Percentiles rank a stretch among this genome's conserved stretches.
These are phyloP conservation scores for Philypnodon macrostomus DNA, from an alignment of 2,797 vertebrate genomes.

Conservation along the genomic window DNA sequence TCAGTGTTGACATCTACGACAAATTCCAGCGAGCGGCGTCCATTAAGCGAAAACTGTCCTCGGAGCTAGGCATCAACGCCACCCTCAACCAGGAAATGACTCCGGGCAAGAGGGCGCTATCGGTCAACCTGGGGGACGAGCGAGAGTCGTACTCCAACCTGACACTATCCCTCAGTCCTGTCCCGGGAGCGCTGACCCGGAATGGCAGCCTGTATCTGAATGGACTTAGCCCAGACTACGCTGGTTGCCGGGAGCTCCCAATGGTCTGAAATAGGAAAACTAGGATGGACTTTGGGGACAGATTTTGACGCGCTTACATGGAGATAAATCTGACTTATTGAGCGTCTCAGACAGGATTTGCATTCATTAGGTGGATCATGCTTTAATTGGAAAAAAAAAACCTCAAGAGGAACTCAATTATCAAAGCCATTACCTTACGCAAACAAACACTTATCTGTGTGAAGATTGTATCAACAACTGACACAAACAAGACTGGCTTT, in stretches of 20 bases:
- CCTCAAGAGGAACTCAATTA: constrained; percentile 12
- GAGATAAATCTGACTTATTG: constrained; percentile 25
- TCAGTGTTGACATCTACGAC: constrained; percentile 97
- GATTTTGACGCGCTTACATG: too few species aligned
- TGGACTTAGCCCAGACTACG: constrained; percentile 91
- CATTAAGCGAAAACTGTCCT: constrained; percentile 94
- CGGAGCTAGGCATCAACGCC: constrained; percentile 86
- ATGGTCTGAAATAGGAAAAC: constrained; percentile 82
- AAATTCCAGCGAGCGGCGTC: constrained; percentile 95
- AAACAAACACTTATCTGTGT: constrained; percentile 6
- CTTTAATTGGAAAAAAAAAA: constrained; percentile 15
- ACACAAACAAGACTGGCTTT: neutral
- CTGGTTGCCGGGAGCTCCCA: constrained; percentile 83
- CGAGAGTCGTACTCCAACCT: constrained; percentile 82
- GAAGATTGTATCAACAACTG: constrained; percentile 5
- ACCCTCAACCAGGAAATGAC: constrained; percentile 84
- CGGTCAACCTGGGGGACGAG: constrained; percentile 88
- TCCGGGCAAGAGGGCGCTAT: constrained; percentile 90
- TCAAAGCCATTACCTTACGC: constrained; percentile 6
- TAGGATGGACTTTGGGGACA: neutral
- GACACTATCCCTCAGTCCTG: constrained; percentile 73
- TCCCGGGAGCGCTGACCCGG: constrained; percentile 73
- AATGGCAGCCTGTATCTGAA: constrained; percentile 95
- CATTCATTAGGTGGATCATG: constrained; percentile 21
- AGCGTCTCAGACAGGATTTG: constrained; percentile 11